These are phyloP conservation scores for Takifugu ocellatus DNA, from an alignment of 2,797 vertebrate species.

Conservation along the genomic window DNA sequence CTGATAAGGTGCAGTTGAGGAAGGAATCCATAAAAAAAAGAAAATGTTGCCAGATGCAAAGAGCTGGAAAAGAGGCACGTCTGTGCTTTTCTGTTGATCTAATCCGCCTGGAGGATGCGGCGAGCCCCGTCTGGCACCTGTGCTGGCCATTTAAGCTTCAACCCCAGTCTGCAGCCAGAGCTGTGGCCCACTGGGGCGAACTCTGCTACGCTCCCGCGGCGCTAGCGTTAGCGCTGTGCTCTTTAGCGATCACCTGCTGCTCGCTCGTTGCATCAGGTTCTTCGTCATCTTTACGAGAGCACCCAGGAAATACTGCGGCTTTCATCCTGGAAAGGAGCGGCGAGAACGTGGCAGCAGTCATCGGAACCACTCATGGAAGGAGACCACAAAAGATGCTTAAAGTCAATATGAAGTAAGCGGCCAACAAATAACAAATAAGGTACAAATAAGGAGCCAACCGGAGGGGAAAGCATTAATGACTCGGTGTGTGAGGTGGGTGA, in stretches of 20 bases:
- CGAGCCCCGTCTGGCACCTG: constrained; percentile 61
- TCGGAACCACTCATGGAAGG: constrained; percentile 21
- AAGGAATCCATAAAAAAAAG: constrained; percentile 27
- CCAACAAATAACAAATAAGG: constrained; percentile 8
- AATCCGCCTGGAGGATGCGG: constrained; percentile 49
- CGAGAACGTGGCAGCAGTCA: constrained; percentile 18
- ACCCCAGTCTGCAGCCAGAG: constrained; percentile 57
- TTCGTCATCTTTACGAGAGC: background rate
- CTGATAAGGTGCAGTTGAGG: constrained; percentile 32
- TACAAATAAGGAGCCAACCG: constrained; percentile 11
- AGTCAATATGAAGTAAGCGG: constrained; percentile 12
- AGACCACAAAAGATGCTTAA: constrained; percentile 11
- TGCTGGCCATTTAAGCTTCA: constrained; percentile 72
- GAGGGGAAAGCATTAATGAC: constrained; percentile 13
- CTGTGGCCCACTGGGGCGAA: constrained; percentile 50
- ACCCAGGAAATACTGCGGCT: no score
- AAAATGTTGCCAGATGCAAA: background rate
- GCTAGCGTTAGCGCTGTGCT: constrained; percentile 28
- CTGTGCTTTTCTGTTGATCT: constrained; percentile 56
- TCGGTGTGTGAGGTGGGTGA: constrained; percentile 34
- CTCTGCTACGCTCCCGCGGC: constrained; percentile 51
- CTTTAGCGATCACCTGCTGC: constrained; percentile 32
- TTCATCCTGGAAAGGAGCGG: no score
- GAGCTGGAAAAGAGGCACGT: constrained; percentile 11
- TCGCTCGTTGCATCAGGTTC: constrained; percentile 20